phyloP scores from a whole-genome alignment of 2,113 vertebrate species.

The Rana temporaria region DNA sequence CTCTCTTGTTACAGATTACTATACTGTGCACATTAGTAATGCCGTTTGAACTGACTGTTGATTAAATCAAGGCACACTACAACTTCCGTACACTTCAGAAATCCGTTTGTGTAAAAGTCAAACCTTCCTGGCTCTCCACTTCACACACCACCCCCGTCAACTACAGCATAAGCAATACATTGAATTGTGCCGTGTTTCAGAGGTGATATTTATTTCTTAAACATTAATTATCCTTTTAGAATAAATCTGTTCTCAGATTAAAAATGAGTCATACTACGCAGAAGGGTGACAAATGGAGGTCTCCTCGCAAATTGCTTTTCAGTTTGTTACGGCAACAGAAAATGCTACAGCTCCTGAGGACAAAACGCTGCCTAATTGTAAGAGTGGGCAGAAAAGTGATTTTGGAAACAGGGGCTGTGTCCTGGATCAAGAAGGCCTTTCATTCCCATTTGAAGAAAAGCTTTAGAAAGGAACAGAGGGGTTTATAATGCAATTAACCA shows the following conservation, averaged over 20 bases:
- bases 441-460: not conserved
- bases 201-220: constrained; percentile 20
- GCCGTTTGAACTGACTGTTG: too few relatives aligned
- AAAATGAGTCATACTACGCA: constrained; percentile 18
- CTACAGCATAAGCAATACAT: not conserved
- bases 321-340: constrained; percentile 1
- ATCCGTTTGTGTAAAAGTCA: not conserved
- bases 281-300: constrained; percentile 32
- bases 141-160: not conserved
- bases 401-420: not conserved
- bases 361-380: constrained; percentile 6
- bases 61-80: too few relatives aligned
- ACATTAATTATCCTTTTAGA: constrained; percentile 36
- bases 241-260: constrained; percentile 9
- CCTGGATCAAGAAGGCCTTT: not conserved
- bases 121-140: not conserved
- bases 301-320: constrained; percentile 9
- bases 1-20: too few relatives aligned
- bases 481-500: not conserved
- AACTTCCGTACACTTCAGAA: too few relatives aligned
- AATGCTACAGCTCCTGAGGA: constrained; percentile 7
- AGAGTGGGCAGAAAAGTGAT: not conserved
- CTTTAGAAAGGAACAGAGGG: not conserved
- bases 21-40: too few relatives aligned
- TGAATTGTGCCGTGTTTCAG: not conserved